Conservation (phyloP, 2,888 invertebrate species). For the Cremastinae sp. region DNA sequence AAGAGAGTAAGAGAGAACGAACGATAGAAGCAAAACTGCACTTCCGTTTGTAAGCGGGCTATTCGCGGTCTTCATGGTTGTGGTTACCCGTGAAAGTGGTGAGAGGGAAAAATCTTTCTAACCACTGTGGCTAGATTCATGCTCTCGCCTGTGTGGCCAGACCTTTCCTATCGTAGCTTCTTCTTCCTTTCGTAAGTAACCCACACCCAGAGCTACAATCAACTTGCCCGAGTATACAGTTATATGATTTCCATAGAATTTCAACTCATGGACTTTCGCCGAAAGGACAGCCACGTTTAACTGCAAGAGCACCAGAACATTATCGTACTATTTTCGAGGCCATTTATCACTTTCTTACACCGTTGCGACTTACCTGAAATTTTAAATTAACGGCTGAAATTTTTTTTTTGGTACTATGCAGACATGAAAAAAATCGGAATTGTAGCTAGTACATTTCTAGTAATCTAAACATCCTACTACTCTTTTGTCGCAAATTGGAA, state of each 20-base stretch:
- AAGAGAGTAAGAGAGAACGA: constrained; percentile 2
- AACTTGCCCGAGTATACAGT: background rate
- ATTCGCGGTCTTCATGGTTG: constrained; percentile 22
- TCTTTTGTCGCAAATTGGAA: no score
- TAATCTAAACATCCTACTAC: no score
- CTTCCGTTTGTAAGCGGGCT: constrained; percentile 23
- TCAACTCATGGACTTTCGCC: constrained; percentile 17
- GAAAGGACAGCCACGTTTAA: constrained; percentile 1
- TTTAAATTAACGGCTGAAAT: constrained; percentile 65
- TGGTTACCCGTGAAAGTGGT: constrained; percentile 31
- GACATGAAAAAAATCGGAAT: no score
- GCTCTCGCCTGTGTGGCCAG: constrained; percentile 9
- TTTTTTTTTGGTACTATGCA: constrained; percentile 25
- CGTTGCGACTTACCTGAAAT: constrained; percentile 73
- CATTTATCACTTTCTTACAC: constrained; percentile 75
- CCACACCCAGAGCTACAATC: background rate
- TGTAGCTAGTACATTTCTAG: no score
- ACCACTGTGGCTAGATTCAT: constrained; percentile 9
- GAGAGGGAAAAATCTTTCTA: constrained; percentile 41
- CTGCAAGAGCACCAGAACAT: background rate
- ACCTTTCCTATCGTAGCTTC: constrained; percentile 1
- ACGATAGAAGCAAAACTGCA: constrained; percentile 5
- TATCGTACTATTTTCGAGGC: constrained; percentile 12
- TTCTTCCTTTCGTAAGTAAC: constrained; percentile 38
- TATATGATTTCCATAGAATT: constrained; percentile 14